A percentile compares a stretch with the other conserved stretches of the same genome.
Conservation (phyloP, 2,888 invertebrate genomes). For the Ichneumon xanthorius region DNA sequence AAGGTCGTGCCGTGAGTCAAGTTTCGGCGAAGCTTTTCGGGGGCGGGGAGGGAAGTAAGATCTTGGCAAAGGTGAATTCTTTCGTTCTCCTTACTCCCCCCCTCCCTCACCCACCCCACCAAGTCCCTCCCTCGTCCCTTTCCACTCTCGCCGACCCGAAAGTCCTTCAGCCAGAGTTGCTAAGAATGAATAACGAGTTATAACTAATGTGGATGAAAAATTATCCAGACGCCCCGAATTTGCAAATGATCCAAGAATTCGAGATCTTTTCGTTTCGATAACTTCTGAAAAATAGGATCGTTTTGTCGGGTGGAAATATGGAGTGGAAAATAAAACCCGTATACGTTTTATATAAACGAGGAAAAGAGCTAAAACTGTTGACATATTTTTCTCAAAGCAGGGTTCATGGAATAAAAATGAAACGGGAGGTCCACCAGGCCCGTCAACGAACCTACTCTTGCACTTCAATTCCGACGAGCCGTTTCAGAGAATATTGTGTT, state of each 20-base stretch:
- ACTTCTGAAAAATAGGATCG: neutral
- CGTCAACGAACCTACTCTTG: neutral
- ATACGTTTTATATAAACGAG: neutral
- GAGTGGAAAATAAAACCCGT: neutral
- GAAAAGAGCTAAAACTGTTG: neutral
- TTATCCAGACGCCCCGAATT: constrained; percentile 21
- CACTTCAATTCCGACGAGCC: too few relatives aligned
- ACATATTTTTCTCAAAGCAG: neutral
- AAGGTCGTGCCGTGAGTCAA: constrained; percentile 68
- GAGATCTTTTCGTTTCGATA: constrained; percentile 26
- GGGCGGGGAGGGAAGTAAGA: constrained; percentile 37
- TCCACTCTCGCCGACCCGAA: constrained; percentile 7
- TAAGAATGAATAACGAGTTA: constrained; percentile 59
- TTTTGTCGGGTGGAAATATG: neutral
- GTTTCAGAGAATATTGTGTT: neutral
- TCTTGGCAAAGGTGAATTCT: constrained; percentile 62
- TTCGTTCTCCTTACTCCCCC: constrained; percentile 7
- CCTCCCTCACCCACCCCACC: neutral
- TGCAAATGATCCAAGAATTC: constrained; percentile 17
- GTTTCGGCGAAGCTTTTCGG: constrained; percentile 59
- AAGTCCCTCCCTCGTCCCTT: neutral
- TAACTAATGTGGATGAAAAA: constrained; percentile 47
- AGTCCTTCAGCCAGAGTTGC: constrained; percentile 48
- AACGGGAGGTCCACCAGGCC: neutral
- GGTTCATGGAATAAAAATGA: neutral